phyloP scores from a whole-genome alignment of 92 coral and sea anemone species.

The Parazoanthus darwini region DNA sequence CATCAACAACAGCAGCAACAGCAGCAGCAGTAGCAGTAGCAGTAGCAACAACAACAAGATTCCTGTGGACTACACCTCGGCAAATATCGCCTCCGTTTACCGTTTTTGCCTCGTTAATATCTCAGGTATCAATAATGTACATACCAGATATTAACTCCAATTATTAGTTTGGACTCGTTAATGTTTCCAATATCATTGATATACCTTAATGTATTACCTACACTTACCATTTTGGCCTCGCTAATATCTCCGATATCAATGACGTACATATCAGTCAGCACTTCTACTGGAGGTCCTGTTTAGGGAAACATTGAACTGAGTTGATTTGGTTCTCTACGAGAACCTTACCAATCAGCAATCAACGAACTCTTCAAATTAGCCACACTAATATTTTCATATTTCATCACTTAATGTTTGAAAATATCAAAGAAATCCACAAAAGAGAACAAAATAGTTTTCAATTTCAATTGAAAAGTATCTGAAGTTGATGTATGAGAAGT shows the following conservation, averaged over 20 bases:
- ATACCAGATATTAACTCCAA: neutral
- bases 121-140: slow-evolving; percentile 62
- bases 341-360: too few species aligned
- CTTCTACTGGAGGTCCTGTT: slow-evolving; percentile 74
- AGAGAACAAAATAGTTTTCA: too few species aligned
- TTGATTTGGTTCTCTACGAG: neutral
- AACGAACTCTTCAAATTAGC: too few species aligned
- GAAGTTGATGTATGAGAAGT: neutral
- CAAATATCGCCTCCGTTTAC: slow-evolving; percentile 18
- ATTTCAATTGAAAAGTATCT: neutral
- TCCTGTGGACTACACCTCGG: too few species aligned
- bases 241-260: slow-evolving; percentile 86
- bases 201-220: slow-evolving; percentile 30
- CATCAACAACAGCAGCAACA: too few species aligned
- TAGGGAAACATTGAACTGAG: neutral
- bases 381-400: too few species aligned
- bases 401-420: too few species aligned
- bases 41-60: too few species aligned
- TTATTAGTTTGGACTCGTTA: neutral
- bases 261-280: slow-evolving; percentile 77
- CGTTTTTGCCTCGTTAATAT: slow-evolving; percentile 76
- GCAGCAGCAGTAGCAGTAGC: too few species aligned
- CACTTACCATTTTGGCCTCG: slow-evolving; percentile 77
- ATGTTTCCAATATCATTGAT: slow-evolving; percentile 71
- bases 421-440: too few species aligned